Conservation (phyloP, 2,888 invertebrate genomes). For the Pasiphila rectangulata region DNA sequence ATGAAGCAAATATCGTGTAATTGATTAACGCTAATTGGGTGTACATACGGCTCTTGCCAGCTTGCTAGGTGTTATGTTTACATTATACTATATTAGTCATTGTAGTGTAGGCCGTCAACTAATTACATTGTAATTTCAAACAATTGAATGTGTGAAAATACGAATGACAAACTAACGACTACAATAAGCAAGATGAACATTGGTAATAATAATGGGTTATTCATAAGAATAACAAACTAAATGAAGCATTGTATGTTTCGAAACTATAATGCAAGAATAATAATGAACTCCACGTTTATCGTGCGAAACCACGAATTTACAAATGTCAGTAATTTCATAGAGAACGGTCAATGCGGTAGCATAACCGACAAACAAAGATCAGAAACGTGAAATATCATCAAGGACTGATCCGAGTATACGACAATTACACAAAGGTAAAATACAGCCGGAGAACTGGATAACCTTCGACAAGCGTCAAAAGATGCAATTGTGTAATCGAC, state of each 20-base stretch:
- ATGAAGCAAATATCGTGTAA: slow-evolving; percentile 46
- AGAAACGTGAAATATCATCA: slow-evolving; percentile 63
- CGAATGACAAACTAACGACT: background rate
- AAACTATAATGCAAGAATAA: slow-evolving; percentile 21
- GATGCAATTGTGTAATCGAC: slow-evolving; percentile 64
- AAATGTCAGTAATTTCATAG: slow-evolving; percentile 37
- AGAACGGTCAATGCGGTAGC: slow-evolving; percentile 34
- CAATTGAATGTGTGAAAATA: background rate
- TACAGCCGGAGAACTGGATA: slow-evolving; percentile 47
- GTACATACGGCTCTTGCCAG: slow-evolving; percentile 40
- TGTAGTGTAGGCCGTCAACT: background rate
- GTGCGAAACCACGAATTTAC: slow-evolving; percentile 24
- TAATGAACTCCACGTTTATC: slow-evolving; percentile 17
- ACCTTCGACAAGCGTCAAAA: slow-evolving; percentile 63
- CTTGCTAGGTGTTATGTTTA: slow-evolving; percentile 12
- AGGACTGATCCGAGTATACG: slow-evolving; percentile 29
- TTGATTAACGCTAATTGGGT: slow-evolving; percentile 60
- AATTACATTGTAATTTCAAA: background rate
- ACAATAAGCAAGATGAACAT: background rate
- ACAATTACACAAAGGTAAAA: slow-evolving; percentile 22
- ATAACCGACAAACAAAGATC: slow-evolving; percentile 46
- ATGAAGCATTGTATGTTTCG: background rate
- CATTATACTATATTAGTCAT: slow-evolving; percentile 7
- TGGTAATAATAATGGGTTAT: background rate
- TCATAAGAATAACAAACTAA: background rate